A percentile compares a stretch with the other conserved stretches of the same genome.
Evolutionary conservation across 2,797 vertebrate genomes (phyloP).

Genomic region (Chrysocyon brachyurus): DNA sequence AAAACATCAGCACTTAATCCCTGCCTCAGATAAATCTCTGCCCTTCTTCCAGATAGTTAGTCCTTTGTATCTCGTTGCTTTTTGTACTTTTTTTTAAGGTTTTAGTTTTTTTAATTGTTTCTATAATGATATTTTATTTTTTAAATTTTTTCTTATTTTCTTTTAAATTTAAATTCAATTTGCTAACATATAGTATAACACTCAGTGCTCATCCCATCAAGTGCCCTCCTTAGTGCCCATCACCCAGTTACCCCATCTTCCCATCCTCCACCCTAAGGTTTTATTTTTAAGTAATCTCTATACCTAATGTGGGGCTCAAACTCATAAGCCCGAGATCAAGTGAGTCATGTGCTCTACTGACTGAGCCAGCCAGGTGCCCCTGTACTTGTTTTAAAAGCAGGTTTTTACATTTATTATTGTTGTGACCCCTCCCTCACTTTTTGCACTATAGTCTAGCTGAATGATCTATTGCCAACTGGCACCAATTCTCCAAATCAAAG

Average conservation of each 20-base stretch:
- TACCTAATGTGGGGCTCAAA: neutral
- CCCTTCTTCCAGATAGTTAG: neutral
- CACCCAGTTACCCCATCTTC: too few relatives aligned
- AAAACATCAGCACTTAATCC: slow-evolving; percentile 25
- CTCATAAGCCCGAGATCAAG: neutral
- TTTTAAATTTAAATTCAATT: too few relatives aligned
- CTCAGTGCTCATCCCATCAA: too few relatives aligned
- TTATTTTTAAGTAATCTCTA: neutral
- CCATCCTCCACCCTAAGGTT: neutral
- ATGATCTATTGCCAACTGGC: neutral
- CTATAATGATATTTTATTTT: too few relatives aligned
- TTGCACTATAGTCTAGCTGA: slow-evolving; percentile 54
- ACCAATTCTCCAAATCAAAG: neutral
- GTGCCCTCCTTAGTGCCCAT: too few relatives aligned
- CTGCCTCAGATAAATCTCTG: neutral
- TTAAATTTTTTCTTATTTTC: too few relatives aligned
- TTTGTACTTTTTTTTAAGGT: neutral
- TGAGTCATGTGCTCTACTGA: neutral
- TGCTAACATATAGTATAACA: too few relatives aligned
- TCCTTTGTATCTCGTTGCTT: neutral
- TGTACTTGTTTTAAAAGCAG: neutral
- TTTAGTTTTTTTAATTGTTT: too few relatives aligned
- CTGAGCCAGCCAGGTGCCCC: neutral
- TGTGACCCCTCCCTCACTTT: slow-evolving; percentile 10
- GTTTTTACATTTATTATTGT: slow-evolving; percentile 66